phyloP scores from a whole-genome alignment of 2,797 vertebrate species.

The Pangasius djambal region DNA sequence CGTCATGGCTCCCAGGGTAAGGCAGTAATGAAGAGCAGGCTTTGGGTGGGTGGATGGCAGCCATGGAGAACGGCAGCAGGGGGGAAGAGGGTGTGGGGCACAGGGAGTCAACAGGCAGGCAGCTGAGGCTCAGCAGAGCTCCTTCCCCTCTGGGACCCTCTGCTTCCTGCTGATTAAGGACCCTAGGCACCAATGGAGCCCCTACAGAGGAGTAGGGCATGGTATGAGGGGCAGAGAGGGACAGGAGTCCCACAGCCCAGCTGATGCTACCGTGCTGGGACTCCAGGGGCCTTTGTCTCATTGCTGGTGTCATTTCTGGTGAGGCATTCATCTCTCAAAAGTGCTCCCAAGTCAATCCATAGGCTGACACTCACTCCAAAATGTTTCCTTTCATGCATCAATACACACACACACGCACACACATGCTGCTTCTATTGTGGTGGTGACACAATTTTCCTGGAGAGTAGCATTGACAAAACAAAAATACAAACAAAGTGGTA shows the following conservation, averaged over 20 bases:
- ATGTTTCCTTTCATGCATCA: conserved; percentile 46
- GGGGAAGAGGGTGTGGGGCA: conserved; percentile 33
- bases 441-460: conserved; percentile 12
- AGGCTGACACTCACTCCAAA: conserved; percentile 24
- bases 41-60: conserved; percentile 63
- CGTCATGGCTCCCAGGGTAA: conserved; percentile 6
- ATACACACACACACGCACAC: conserved; percentile 19
- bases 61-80: conserved; percentile 73
- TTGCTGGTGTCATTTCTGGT: conserved; percentile 68
- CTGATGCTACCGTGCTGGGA: conserved; percentile 54
- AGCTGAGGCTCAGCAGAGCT: conserved; percentile 68
- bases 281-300: conserved; percentile 55
- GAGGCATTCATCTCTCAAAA: conserved; percentile 70
- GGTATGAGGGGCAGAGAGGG: conserved; percentile 30
- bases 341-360: conserved; percentile 60
- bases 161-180: conserved; percentile 80
- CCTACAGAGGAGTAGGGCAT: conserved; percentile 55
- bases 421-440: conserved; percentile 5
- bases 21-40: conserved; percentile 70
- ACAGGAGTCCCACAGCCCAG: conserved; percentile 60
- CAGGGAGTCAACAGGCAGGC: conserved; percentile 55
- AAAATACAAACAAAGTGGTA: conserved; percentile 19
- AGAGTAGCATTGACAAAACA: conserved; percentile 27
- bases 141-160: conserved; percentile 64
- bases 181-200: conserved; percentile 65